Base-by-base conservation (phyloP, 2,797 vertebrate species). In the Hyperoplus lanceolatus region DNA sequence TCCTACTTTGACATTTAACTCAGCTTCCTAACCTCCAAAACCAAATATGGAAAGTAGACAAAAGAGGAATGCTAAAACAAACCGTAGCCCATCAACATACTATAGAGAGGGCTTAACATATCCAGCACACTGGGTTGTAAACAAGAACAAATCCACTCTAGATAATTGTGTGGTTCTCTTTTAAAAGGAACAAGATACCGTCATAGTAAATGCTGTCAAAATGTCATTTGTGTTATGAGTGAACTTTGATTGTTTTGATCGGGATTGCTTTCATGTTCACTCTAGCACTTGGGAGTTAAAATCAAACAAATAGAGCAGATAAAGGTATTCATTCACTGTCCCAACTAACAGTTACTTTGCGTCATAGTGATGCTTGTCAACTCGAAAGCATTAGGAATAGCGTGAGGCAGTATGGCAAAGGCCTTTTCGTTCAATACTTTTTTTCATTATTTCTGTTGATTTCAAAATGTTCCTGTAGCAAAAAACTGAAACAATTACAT, bases 41-140 rank as follows among this genome's bases (percentile, higher is more conserved):
- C 79, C 74, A 88, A 89, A 91, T 66, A 88, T 1, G 70, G 82
- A 83, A 91, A 93, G 87, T 57, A 84, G 81, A 90, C 83, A 86
- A 89, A 89, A 43, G 59, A 61, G 70, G 85, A 89, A 86, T 70
- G 68, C 72, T 80, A 59, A 89, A 91, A 91, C 86, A 86, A 92
- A 92, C 88, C 80, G n/a, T n/a, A 90, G 63, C 1, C 77, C 78
- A 89, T 89, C 89, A 90, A 81, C 79, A 81, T 87, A 65, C 79
- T 87, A 77, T 45, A 51, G 71, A 81, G 43, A 18, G 73, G 77
- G 61, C 73, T 81, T 49, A 80, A 86, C 75, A 77, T 68, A 79
- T 59, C 49, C 70, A 81, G 79, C 79, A 89, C 85, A 66, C 59
- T 48, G 73, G 58, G 73, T 53, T 88, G 83, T 63, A 81, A 84